A percentile compares a stretch with the other conserved stretches of the same genome.
Evolutionary conservation across 2,797 vertebrate genomes (phyloP).

Genomic region (Danionella dracula): DNA sequence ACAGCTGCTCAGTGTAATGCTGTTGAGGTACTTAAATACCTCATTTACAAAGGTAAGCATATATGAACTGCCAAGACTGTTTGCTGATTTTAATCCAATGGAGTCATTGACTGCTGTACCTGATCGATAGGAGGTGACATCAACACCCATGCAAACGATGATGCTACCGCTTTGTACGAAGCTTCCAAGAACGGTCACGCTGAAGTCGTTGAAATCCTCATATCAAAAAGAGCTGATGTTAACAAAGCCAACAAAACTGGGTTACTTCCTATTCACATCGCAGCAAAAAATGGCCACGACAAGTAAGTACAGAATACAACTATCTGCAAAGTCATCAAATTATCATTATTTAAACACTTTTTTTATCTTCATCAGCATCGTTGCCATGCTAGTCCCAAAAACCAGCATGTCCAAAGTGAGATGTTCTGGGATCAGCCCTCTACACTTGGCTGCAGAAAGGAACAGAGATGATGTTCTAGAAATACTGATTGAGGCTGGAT

Average conservation of each 20-base stretch:
- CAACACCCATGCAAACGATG: conserved; percentile 78
- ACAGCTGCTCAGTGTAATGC: conserved; percentile 78
- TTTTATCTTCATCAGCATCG: conserved; percentile 68
- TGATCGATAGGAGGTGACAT: conserved; percentile 68
- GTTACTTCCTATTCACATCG: conserved; percentile 74
- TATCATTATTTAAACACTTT: too few relatives aligned
- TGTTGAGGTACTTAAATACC: conserved; percentile 68
- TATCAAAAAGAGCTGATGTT: conserved; percentile 72
- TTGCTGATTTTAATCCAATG: not conserved
- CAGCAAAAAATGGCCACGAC: conserved; percentile 72
- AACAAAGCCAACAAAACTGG: conserved; percentile 78
- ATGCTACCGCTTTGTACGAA: conserved; percentile 76
- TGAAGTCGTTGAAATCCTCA: conserved; percentile 68
- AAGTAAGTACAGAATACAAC: conserved; percentile 63
- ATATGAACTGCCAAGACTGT: not conserved
- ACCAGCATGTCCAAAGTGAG: conserved; percentile 74
- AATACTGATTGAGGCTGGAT: conserved; percentile 74
- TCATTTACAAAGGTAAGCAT: conserved; percentile 70
- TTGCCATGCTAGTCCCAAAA: conserved; percentile 75
- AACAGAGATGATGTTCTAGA: conserved; percentile 77
- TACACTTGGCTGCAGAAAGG: conserved; percentile 81
- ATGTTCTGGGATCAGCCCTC: conserved; percentile 79
- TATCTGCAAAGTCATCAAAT: too few relatives aligned
- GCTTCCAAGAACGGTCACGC: conserved; percentile 76
- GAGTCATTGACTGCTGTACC: not conserved